Evolutionary conservation across 2,888 invertebrate species (phyloP).

Genomic region (Chymomyza amoena): DNA sequence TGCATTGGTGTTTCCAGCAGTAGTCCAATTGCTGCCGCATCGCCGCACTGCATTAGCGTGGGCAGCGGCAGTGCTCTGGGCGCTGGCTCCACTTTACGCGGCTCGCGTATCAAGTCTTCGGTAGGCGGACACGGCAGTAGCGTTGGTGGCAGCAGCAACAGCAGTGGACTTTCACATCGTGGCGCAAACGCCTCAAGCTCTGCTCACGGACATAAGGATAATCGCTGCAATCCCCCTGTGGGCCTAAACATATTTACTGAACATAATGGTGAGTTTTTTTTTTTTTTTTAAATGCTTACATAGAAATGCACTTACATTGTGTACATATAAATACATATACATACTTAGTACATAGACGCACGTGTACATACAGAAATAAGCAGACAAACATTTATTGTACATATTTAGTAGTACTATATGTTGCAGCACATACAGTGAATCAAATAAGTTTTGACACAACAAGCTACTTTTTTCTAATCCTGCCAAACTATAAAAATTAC

Average conservation of each 20-base stretch:
- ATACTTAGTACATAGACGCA: conserved; percentile 12
- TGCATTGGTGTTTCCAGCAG: conserved; percentile 81
- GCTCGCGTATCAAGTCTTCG: conserved; percentile 83
- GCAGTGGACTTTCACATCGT: conserved; percentile 76
- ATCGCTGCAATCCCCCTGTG: conserved; percentile 81
- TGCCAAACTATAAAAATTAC: no score
- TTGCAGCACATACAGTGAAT: no score
- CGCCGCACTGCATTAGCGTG: conserved; percentile 75
- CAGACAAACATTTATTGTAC: conserved; percentile 25
- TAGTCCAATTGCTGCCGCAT: conserved; percentile 68
- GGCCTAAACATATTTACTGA: conserved; percentile 96
- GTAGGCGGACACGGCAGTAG: conserved; percentile 48
- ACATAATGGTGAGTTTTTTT: conserved; percentile 93
- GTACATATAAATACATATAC: conserved; percentile 46
- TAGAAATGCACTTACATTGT: conserved; percentile 31
- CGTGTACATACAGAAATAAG: conserved; percentile 26
- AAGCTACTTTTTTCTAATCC: no score
- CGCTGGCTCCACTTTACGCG: conserved; percentile 83
- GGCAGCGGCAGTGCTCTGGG: conserved; percentile 73
- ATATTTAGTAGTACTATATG: conserved; percentile 30
- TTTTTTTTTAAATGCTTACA: background rate
- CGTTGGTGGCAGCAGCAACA: conserved; percentile 78
- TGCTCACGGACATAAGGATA: conserved; percentile 81
- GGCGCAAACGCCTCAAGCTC: conserved; percentile 36
- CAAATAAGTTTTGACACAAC: no score